Evolutionary conservation across 2,888 invertebrate genomes (phyloP).

Genomic region (Diplazon laetatorius): DNA sequence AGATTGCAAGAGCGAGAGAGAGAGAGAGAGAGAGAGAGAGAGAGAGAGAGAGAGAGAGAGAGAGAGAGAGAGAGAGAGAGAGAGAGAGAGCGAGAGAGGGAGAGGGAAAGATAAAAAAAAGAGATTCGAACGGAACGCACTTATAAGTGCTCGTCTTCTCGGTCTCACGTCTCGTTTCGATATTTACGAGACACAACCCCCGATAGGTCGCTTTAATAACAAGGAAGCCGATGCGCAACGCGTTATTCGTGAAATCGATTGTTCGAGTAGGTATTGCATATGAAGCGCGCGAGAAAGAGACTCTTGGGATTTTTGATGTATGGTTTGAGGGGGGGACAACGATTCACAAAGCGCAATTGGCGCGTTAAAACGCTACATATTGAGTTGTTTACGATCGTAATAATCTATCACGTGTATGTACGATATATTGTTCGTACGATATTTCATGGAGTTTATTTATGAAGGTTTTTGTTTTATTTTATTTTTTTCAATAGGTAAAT

Average conservation of each 20-base stretch:
- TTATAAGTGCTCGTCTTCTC: conserved; percentile 15
- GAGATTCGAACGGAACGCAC: no score
- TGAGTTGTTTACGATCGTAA: conserved; percentile 55
- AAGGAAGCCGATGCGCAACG: conserved; percentile 52
- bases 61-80: conserved; percentile 21
- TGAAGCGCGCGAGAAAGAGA: conserved; percentile 13
- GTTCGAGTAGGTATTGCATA: conserved; percentile 48
- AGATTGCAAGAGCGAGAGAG: no score
- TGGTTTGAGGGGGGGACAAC: no score
- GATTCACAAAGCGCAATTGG: conserved; percentile 55
- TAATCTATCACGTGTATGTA: conserved; percentile 4
- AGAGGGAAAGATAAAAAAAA: conserved; percentile 33
- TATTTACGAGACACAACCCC: conserved; percentile 59
- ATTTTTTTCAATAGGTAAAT: no score
- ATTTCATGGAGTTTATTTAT: conserved; percentile 11
- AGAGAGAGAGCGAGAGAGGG: conserved; percentile 13
- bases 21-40: background rate
- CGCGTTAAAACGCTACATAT: conserved; percentile 28
- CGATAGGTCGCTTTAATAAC: conserved; percentile 61
- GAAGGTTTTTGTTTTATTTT: no score
- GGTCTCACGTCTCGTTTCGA: conserved; percentile 47
- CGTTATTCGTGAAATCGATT: conserved; percentile 57
- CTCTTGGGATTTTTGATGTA: conserved; percentile 35
- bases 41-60: conserved; percentile 7
- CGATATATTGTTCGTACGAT: conserved; percentile 50